Percentiles rank a stretch among this genome's conserved stretches.
phyloP scores from a whole-genome alignment of 2,888 invertebrate genomes.

The Anarsia innoxiella region DNA sequence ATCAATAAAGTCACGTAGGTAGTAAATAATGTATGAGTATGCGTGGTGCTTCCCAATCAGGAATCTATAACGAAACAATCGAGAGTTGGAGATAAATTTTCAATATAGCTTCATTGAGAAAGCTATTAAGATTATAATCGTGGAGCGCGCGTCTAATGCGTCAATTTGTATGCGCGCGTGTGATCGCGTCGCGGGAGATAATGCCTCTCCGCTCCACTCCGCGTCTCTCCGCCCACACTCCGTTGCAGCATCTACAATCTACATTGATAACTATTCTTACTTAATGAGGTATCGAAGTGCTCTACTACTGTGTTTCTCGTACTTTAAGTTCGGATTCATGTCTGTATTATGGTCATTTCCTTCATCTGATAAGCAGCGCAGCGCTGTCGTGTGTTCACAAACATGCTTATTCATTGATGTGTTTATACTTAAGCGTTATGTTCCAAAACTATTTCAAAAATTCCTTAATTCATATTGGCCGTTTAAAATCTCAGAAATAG shows the following conservation, averaged over 20 bases:
- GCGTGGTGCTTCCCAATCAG: too few species aligned
- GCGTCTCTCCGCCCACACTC: conserved; percentile 9
- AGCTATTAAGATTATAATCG: conserved; percentile 53
- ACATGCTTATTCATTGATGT: too few species aligned
- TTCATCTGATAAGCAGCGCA: too few species aligned
- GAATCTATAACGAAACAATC: conserved; percentile 20
- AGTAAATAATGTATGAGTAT: too few species aligned
- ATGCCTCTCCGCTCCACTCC: conserved; percentile 30
- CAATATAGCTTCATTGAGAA: conserved; percentile 55
- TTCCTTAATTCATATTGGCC: too few species aligned
- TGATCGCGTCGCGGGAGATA: conserved; percentile 46
- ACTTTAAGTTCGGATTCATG: too few species aligned
- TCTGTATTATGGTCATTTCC: too few species aligned
- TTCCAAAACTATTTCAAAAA: too few species aligned
- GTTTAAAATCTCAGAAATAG: too few species aligned
- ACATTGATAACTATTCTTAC: neutral
- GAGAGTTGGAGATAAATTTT: conserved; percentile 32
- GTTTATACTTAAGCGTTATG: too few species aligned
- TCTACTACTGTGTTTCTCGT: neutral
- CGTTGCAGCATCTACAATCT: conserved; percentile 9
- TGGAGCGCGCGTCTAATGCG: conserved; percentile 43
- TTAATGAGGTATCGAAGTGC: neutral
- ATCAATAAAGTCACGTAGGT: too few species aligned
- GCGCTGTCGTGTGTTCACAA: too few species aligned
- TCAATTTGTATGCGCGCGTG: conserved; percentile 62